Percentiles rank a stretch among this genome's conserved stretches.
Evolutionary conservation across 2,797 vertebrate species (phyloP).

Genomic region (Gobio occitaniae): DNA sequence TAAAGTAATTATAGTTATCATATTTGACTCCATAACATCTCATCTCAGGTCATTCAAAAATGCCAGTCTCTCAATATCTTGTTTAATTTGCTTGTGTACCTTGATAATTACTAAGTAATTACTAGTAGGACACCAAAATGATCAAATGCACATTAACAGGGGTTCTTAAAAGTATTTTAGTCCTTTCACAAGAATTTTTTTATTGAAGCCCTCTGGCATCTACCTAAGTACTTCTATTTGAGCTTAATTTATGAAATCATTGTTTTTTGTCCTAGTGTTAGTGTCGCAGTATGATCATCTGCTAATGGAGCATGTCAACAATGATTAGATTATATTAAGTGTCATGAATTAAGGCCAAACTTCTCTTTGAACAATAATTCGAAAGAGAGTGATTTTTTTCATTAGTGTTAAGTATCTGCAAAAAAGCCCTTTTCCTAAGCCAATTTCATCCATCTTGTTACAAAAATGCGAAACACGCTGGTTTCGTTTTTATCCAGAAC

Average conservation of each 20-base stretch:
- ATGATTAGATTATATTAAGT: slow-evolving; percentile 26
- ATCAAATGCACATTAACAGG: background rate
- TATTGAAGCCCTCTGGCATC: background rate
- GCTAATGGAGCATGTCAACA: slow-evolving; percentile 33
- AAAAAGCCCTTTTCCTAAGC: slow-evolving; percentile 19
- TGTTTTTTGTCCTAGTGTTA: background rate
- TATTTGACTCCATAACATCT: background rate
- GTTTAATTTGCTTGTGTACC: background rate
- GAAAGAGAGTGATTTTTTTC: background rate
- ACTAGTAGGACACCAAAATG: background rate
- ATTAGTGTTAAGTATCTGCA: slow-evolving; percentile 31
- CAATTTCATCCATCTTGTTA: slow-evolving; percentile 29
- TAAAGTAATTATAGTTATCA: background rate
- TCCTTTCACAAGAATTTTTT: background rate
- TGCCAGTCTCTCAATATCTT: background rate
- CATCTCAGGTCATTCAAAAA: background rate
- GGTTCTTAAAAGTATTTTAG: background rate
- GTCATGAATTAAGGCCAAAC: slow-evolving; percentile 23
- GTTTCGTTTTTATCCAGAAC: slow-evolving; percentile 17
- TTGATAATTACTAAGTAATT: background rate
- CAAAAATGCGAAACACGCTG: background rate
- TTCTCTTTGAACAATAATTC: slow-evolving; percentile 16
- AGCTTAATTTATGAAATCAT: slow-evolving; percentile 10
- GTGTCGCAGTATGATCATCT: slow-evolving; percentile 3
- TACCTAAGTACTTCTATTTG: slow-evolving; percentile 18